Evolutionary conservation across 2,797 vertebrate species (phyloP), one percentile per base, ranked within the genome.

Genomic region (Urocyon cinereoargenteus): DNA sequence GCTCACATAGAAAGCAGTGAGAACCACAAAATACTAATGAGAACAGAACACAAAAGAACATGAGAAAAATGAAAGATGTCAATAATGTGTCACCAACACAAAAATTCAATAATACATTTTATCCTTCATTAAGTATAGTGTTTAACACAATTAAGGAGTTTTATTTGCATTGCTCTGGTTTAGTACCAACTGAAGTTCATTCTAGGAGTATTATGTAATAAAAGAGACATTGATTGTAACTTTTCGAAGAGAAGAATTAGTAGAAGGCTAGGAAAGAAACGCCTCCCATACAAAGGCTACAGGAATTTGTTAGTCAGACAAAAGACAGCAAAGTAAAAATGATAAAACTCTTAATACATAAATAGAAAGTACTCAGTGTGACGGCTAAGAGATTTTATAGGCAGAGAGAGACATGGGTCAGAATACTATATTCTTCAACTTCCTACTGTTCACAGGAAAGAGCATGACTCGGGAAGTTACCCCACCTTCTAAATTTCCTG

Each of bases 241-340:
- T 84, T 51, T 70, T 49, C 59, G 36, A 83, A 87, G 61, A 90
- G 31, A 92, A 86, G 49, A 90, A 53, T 73, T 83, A 73, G 86
- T 75, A 61, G 91, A 94, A 92, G 22, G 51, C 66, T 93, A 45
- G 45, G 34, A 86, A 95, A 84, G 11, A 97, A 96, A 82, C 68
- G 19, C 2, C 4, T 73, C 75, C 10, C 18, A 49, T 24, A 4
- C 1, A 51, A 96, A 96, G 86, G 28, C 36, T 86, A 70, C 1
- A 61, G 34, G 19, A 70, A 89, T 51, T 31, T 79, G 15, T 81
- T 85, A 92, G 19, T 31, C 79, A 59, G n/a, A 59, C 57, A 68
- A 86, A 72, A 91, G 61, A 59, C 57, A 22, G 31, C 62, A 84
- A 90, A 78, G 53, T 13, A 73, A 34, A 90, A 78, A 87, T 53